Evolutionary conservation across 2,113 vertebrate species (phyloP).

Genomic region (Cyprinodon brontotheroides): DNA sequence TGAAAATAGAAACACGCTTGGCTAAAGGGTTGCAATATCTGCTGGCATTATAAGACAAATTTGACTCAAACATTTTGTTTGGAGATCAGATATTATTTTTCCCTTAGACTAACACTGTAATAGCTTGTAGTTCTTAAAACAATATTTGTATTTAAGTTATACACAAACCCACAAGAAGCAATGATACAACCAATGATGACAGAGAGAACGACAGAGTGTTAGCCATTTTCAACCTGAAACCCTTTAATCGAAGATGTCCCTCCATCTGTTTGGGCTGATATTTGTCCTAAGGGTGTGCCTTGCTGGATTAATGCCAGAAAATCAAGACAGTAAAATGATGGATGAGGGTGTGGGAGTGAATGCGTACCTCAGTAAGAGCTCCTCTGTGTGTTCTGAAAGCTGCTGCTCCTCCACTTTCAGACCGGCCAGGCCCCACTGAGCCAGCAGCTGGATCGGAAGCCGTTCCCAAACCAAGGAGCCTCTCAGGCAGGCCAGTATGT

Average conservation of each 20-base stretch:
- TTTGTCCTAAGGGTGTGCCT: constrained; percentile 62
- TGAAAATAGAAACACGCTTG: neutral
- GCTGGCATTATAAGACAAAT: neutral
- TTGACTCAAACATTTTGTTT: constrained; percentile 31
- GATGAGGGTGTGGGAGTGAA: constrained; percentile 20
- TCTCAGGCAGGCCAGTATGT: constrained; percentile 31
- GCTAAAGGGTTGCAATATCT: neutral
- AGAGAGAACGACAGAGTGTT: neutral
- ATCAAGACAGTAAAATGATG: constrained; percentile 9
- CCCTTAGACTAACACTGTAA: neutral
- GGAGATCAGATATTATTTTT: constrained; percentile 17
- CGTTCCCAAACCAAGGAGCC: constrained; percentile 32
- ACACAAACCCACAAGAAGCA: neutral
- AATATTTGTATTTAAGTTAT: neutral
- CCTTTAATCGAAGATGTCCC: constrained; percentile 7
- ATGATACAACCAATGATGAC: neutral
- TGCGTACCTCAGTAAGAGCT: constrained; percentile 68
- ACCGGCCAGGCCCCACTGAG: constrained; percentile 43
- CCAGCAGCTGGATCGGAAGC: constrained; percentile 50
- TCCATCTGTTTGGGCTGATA: constrained; percentile 6
- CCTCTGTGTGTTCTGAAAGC: constrained; percentile 54
- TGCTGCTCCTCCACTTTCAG: constrained; percentile 48
- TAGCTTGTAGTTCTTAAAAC: neutral
- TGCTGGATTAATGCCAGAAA: constrained; percentile 41
- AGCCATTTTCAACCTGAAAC: neutral